A percentile compares a stretch with the other conserved stretches of the same genome.
These are phyloP conservation scores for Orthonychiurus folsomi DNA, from an alignment of 2,888 invertebrate species.

Conservation along the genomic window DNA sequence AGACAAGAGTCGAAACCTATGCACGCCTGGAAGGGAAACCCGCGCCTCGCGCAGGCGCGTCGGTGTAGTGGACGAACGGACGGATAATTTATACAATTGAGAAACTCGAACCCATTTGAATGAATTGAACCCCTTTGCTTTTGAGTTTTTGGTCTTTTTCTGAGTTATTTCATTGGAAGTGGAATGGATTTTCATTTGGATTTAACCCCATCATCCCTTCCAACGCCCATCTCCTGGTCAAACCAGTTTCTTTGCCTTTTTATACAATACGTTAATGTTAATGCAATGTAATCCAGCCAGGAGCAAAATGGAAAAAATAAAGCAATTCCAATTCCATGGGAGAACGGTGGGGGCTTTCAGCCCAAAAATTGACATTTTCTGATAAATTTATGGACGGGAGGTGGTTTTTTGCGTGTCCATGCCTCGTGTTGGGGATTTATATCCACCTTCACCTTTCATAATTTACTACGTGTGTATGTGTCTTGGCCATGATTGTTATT, in stretches of 20 bases:
- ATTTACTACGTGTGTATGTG: not conserved
- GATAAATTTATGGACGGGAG: slow-evolving; percentile 39
- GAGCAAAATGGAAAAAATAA: not conserved
- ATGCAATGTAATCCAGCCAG: not conserved
- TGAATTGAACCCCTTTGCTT: not conserved
- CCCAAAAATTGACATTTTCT: slow-evolving; percentile 41
- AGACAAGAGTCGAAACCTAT: too few relatives aligned
- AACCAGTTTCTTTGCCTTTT: not conserved
- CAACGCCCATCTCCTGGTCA: not conserved
- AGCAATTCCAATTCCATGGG: not conserved
- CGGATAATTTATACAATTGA: too few relatives aligned
- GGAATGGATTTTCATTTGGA: not conserved
- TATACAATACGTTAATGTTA: not conserved
- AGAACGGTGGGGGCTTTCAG: not conserved
- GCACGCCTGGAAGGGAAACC: too few relatives aligned
- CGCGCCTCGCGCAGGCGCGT: too few relatives aligned
- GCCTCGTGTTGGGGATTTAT: not conserved
- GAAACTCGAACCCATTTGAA: too few relatives aligned
- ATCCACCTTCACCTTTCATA: not conserved
- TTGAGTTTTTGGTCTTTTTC: not conserved
- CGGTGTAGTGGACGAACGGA: too few relatives aligned
- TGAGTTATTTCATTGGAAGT: not conserved
- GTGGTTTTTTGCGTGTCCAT: slow-evolving; percentile 17
- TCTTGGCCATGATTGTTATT: not conserved
- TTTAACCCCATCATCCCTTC: not conserved